Evolutionary conservation across 2,113 vertebrate species (phyloP), one percentile per base, ranked within the genome.

Genomic region (Phaetusa simplex): DNA sequence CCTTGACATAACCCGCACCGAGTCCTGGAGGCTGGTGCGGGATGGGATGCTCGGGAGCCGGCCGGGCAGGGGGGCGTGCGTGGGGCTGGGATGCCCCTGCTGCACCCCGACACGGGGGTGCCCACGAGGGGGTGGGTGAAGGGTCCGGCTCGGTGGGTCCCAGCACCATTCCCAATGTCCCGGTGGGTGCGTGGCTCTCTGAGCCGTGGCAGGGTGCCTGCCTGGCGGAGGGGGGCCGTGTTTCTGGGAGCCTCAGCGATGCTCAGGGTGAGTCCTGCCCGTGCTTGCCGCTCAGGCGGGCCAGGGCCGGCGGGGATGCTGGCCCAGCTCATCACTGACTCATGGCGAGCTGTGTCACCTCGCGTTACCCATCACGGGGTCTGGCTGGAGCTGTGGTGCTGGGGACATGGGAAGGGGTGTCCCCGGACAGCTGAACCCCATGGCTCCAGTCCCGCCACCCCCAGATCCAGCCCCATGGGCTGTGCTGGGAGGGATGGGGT

Each of bases 1-100:
- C 98, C 98, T 98, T 98, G 98, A 98, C 98, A 97, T 66, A 93
- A 96, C 96, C 95, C 92, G 29, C 89, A 80, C 85, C 18, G 27
- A 69, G 49, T 50, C 3, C 10, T 2, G 0, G 82, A 34, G 93
- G 88, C 81, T 2, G 93, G 64, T 21, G 23, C 2, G 1, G 77
- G 32, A 3, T 1, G 45, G 72, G 81, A 36, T 29, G 58, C 27
- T 8, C 1, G 15, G 74, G 7, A 79, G 7, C 27, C 26, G 1
- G 15, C 15, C 0, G 19, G 42, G 40, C 9, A 12, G 14, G 40
- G 45, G 3, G 12, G 8, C 6, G 40, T 2, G 3, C 12, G 43
- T 4, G 3, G 32, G 74, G 53, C 49, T 14, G 12, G 49, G 85
- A 8, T 65, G 62, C 18, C 24, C 40, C 26, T 7, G 2, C 21